Conservation (phyloP, 2,797 vertebrate genomes). For the Falco novaeseelandiae region DNA sequence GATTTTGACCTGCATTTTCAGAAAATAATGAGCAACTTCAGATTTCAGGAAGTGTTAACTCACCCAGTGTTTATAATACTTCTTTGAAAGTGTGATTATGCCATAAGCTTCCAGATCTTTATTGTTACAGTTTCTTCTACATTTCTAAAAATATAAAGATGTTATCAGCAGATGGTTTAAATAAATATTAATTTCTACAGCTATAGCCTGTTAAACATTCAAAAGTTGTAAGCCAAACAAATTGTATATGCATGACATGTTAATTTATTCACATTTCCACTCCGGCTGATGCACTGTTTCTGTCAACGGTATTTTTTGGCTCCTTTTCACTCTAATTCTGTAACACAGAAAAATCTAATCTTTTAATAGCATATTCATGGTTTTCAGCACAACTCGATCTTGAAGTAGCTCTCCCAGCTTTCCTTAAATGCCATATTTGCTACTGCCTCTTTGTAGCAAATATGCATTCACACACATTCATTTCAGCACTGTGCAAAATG, state of each 20-base stretch:
- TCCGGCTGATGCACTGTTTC: conserved; percentile 50
- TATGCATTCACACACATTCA: not conserved
- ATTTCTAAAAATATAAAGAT: conserved; percentile 41
- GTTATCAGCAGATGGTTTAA: conserved; percentile 62
- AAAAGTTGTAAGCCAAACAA: conserved; percentile 34
- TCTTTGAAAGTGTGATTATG: not conserved
- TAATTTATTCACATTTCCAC: conserved; percentile 19
- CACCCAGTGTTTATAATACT: not conserved
- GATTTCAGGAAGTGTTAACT: not conserved
- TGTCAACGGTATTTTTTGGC: conserved; percentile 18
- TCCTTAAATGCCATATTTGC: not conserved
- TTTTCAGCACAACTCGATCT: conserved; percentile 10
- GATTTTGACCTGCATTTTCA: not conserved
- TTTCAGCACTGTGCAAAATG: not conserved
- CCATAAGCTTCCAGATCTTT: not conserved
- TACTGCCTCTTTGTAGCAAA: not conserved
- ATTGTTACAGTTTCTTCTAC: conserved; percentile 8
- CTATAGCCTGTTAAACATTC: conserved; percentile 23
- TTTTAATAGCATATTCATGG: conserved; percentile 12
- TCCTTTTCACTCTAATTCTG: conserved; percentile 15
- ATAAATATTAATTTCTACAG: conserved; percentile 62
- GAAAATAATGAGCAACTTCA: not conserved
- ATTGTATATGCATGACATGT: conserved; percentile 28
- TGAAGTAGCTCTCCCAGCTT: not conserved
- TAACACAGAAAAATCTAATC: conserved; percentile 20